Conservation (phyloP, 2,888 invertebrate species). For the Opisthograptis luteolata region DNA sequence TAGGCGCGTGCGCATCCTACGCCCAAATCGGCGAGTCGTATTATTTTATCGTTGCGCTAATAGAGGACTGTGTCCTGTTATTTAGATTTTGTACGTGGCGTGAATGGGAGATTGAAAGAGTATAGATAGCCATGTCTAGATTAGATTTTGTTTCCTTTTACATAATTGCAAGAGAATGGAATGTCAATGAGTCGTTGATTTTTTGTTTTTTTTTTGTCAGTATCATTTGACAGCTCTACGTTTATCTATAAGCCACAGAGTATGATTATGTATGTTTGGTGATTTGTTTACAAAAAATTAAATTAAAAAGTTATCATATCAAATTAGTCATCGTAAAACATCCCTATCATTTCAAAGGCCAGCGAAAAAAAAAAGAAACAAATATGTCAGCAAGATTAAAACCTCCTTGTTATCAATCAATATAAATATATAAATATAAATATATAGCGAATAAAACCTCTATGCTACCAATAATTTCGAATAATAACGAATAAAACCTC, state of each 20-base stretch:
- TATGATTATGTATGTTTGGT: no score
- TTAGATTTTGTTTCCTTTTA: no score
- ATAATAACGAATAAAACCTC: background rate
- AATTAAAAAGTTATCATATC: no score
- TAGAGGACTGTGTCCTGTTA: conserved; percentile 35
- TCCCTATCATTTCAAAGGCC: no score
- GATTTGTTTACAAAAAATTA: no score
- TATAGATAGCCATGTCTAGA: background rate
- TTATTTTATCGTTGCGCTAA: conserved; percentile 22
- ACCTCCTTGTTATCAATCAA: background rate
- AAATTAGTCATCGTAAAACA: no score
- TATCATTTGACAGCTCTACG: no score
- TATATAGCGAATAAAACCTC: background rate
- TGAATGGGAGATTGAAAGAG: conserved; percentile 29
- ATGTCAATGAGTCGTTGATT: no score
- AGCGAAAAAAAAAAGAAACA: no score
- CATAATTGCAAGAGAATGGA: no score
- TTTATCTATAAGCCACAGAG: no score
- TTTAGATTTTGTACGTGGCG: conserved; percentile 32
- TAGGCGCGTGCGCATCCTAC: conserved; percentile 35
- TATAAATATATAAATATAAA: background rate
- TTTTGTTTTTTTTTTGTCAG: no score
- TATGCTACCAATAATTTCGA: background rate
- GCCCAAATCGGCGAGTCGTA: conserved; percentile 12
- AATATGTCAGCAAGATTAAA: background rate